Evolutionary conservation across 2,797 vertebrate genomes (phyloP).

Genomic region (Poecilia picta): DNA sequence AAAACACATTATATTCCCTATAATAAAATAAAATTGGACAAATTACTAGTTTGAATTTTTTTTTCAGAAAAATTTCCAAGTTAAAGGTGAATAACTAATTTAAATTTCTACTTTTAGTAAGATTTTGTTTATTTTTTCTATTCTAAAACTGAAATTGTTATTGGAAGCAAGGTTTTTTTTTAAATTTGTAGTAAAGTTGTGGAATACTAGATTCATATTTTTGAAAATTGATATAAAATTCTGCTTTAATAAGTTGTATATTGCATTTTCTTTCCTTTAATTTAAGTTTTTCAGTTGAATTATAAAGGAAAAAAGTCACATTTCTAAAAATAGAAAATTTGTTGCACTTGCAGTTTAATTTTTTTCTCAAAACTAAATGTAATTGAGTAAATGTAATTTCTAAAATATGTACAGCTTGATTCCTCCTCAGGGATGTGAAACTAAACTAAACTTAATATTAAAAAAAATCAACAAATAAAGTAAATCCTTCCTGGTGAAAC

Average conservation of each 20-base stretch:
- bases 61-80: too few relatives aligned
- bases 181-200: not conserved
- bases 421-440: not conserved
- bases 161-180: not conserved
- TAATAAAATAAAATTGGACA: too few relatives aligned
- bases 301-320: not conserved
- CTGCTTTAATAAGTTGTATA: not conserved
- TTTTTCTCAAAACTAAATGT: too few relatives aligned
- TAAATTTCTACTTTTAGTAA: too few relatives aligned
- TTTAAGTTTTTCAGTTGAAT: not conserved
- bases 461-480: not conserved
- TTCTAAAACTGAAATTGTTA: not conserved
- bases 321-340: not conserved
- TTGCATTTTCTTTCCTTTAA: not conserved
- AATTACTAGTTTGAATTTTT: too few relatives aligned
- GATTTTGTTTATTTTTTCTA: not conserved
- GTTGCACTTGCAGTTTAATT: not conserved
- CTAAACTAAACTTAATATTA: not conserved
- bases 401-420: not conserved
- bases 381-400: too few relatives aligned
- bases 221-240: not conserved
- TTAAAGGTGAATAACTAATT: too few relatives aligned
- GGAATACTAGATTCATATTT: not conserved
- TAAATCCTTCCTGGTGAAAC: not conserved
- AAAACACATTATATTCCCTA: too few relatives aligned